Evolutionary conservation across 2,888 invertebrate genomes (phyloP).

Genomic region (Trissolcus japonicus): DNA sequence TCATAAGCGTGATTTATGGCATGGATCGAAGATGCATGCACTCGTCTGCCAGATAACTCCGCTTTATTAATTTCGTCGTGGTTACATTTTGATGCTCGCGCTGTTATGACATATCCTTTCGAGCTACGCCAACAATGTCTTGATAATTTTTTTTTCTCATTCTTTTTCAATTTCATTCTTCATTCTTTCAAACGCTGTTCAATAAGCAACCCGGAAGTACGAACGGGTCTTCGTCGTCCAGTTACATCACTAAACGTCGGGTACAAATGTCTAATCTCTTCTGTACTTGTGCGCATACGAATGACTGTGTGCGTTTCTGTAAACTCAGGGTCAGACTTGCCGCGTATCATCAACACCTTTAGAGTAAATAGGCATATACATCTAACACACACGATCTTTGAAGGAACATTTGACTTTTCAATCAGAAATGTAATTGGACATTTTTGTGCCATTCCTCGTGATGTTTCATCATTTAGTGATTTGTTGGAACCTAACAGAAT

Average conservation of each 20-base stretch:
- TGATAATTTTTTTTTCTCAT: neutral
- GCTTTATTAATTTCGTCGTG: slow-evolving; percentile 6
- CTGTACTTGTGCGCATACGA: slow-evolving; percentile 10
- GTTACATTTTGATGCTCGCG: slow-evolving; percentile 3
- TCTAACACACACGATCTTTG: too few species aligned
- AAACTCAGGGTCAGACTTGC: slow-evolving; percentile 42
- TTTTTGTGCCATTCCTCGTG: too few species aligned
- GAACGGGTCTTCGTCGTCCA: slow-evolving; percentile 55
- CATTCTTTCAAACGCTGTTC: slow-evolving; percentile 11
- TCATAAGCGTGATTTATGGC: slow-evolving; percentile 49
- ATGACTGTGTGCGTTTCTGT: slow-evolving; percentile 14
- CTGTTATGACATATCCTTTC: slow-evolving; percentile 29
- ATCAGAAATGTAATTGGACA: too few species aligned
- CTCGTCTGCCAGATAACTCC: neutral
- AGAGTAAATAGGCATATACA: too few species aligned
- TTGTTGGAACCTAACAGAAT: too few species aligned
- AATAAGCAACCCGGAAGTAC: slow-evolving; percentile 54
- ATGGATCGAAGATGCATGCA: slow-evolving; percentile 14
- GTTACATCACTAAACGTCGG: slow-evolving; percentile 55
- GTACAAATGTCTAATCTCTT: slow-evolving; percentile 56
- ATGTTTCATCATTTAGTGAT: too few species aligned
- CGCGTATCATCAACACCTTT: too few species aligned
- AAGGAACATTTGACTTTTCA: too few species aligned
- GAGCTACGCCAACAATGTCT: slow-evolving; percentile 40
- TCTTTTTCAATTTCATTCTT: slow-evolving; percentile 29